Conservation (phyloP, 2,888 invertebrate species). For the Andrena bucephala region DNA sequence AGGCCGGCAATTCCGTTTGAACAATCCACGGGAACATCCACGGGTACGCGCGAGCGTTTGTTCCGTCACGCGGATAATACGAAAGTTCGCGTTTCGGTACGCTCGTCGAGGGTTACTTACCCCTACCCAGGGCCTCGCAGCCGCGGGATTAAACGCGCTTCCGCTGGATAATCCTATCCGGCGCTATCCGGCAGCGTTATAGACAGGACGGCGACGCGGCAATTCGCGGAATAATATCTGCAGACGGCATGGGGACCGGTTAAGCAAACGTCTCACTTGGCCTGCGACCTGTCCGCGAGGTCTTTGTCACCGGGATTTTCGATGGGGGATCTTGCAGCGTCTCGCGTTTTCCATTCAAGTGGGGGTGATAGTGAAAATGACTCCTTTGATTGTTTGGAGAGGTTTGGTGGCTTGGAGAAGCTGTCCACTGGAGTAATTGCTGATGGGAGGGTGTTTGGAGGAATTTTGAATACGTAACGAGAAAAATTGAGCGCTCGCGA, state of each 20-base stretch:
- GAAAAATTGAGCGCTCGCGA: too few species aligned
- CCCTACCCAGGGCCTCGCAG: conserved; percentile 4
- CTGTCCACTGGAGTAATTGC: too few species aligned
- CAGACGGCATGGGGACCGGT: conserved; percentile 5
- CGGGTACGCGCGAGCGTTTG: conserved; percentile 8
- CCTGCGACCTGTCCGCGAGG: background rate
- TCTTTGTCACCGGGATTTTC: conserved; percentile 37
- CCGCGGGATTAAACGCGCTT: conserved; percentile 60
- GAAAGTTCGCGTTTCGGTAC: conserved; percentile 47
- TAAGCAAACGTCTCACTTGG: conserved; percentile 1
- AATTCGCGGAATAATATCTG: conserved; percentile 39
- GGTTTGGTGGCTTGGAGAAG: too few species aligned
- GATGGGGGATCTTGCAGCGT: background rate
- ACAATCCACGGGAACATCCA: conserved; percentile 21
- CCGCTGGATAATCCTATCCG: conserved; percentile 57
- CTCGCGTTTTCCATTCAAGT: too few species aligned
- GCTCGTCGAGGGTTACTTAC: conserved; percentile 25
- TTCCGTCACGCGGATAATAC: conserved; percentile 34
- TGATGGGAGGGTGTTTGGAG: too few species aligned
- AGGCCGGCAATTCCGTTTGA: conserved; percentile 29
- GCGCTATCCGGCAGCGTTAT: conserved; percentile 5
- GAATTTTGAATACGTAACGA: too few species aligned
- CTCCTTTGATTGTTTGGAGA: too few species aligned
- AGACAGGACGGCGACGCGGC: conserved; percentile 7
- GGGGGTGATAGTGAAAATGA: too few species aligned